phyloP scores from a whole-genome alignment of 1,140 invertebrate species.

The Varroa destructor region DNA sequence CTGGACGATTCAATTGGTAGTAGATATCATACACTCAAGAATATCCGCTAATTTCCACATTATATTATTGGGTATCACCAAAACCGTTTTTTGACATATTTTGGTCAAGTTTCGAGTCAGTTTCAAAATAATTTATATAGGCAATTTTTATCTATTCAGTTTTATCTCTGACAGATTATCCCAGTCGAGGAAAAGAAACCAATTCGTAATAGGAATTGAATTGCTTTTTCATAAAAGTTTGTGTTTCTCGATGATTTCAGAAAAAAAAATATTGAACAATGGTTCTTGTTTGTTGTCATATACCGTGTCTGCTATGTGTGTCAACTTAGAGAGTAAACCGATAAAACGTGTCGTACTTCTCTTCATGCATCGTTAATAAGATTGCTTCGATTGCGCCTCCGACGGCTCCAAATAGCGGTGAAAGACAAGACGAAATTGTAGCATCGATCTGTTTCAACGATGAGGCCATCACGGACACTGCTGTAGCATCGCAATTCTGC shows the following conservation, averaged over 20 bases:
- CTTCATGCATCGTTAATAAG: slow-evolving; percentile 74
- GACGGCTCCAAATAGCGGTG: slow-evolving; percentile 61
- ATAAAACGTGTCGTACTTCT: slow-evolving; percentile 51
- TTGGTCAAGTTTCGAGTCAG: too few relatives aligned
- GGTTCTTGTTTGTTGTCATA: slow-evolving; percentile 25
- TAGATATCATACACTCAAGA: too few relatives aligned
- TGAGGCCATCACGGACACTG: not conserved
- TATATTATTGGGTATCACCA: too few relatives aligned
- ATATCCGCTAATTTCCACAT: too few relatives aligned
- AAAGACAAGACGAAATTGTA: slow-evolving; percentile 49
- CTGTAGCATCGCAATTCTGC: slow-evolving; percentile 21
- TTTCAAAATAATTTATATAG: too few relatives aligned
- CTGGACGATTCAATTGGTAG: too few relatives aligned
- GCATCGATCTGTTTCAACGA: slow-evolving; percentile 36
- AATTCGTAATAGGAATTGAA: too few relatives aligned
- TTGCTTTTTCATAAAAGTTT: slow-evolving; percentile 7
- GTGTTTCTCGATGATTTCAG: not conserved
- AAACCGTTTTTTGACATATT: too few relatives aligned
- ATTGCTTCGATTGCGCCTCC: slow-evolving; percentile 75
- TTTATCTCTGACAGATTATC: too few relatives aligned
- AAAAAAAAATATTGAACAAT: slow-evolving; percentile 16
- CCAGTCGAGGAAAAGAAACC: too few relatives aligned
- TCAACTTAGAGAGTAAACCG: slow-evolving; percentile 42
- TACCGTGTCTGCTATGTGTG: not conserved
- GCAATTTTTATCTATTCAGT: too few relatives aligned